phyloP scores from a whole-genome alignment of 2,797 vertebrate species.

The Chromis chromis region DNA sequence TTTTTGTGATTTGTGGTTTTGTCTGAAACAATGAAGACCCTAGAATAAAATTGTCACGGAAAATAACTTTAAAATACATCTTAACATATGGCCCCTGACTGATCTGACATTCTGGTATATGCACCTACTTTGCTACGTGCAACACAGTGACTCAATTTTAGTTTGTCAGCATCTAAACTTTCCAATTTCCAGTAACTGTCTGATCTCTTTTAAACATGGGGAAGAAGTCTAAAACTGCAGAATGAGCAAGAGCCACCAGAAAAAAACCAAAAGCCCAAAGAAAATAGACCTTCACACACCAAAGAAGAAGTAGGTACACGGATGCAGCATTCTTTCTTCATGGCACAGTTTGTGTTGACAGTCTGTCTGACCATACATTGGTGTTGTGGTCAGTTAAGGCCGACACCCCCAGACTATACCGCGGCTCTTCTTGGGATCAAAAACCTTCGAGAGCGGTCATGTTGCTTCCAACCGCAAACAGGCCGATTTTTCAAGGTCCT shows the following conservation, averaged over 20 bases:
- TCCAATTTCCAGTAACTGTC: background rate
- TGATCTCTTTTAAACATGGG: background rate
- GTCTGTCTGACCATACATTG: conserved; percentile 22
- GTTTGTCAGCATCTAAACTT: background rate
- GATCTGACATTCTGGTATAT: background rate
- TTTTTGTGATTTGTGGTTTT: conserved; percentile 6
- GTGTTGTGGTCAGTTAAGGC: conserved; percentile 45
- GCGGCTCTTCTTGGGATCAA: conserved; percentile 5
- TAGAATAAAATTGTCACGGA: conserved; percentile 2
- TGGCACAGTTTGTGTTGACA: conserved; percentile 5
- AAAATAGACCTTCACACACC: background rate
- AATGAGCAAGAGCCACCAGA: background rate
- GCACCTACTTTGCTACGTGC: background rate
- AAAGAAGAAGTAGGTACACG: background rate
- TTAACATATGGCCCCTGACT: background rate
- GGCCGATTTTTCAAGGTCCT: conserved; percentile 36
- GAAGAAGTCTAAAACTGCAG: background rate
- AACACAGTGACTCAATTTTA: background rate
- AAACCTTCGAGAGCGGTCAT: conserved; percentile 13
- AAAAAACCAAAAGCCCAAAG: background rate
- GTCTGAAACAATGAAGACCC: background rate
- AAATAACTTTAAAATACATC: background rate
- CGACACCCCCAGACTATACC: conserved; percentile 24
- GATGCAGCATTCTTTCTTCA: background rate
- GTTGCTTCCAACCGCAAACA: conserved; percentile 42